Evolutionary conservation across 2,113 vertebrate genomes (phyloP).

Genomic region (Upupa epops): DNA sequence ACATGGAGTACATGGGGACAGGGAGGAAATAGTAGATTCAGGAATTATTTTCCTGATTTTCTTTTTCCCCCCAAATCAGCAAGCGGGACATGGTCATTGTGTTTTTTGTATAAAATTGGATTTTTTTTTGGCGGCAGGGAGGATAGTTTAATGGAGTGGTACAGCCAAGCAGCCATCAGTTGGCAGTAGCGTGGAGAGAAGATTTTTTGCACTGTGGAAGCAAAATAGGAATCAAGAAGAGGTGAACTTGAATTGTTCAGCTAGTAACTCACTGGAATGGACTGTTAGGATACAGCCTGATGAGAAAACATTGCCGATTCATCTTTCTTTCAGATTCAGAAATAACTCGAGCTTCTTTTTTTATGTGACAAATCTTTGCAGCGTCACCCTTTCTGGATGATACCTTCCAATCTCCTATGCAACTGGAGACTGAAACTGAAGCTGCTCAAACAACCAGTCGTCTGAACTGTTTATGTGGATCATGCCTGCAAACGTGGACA

Average conservation of each 20-base stretch:
- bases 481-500: not conserved
- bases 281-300: constrained; percentile 52
- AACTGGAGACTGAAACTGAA: constrained; percentile 54
- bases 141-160: not conserved
- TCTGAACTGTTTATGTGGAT: constrained; percentile 38
- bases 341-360: constrained; percentile 35
- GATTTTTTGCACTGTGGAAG: constrained; percentile 4
- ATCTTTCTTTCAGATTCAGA: constrained; percentile 15
- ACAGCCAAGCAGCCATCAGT: constrained; percentile 30
- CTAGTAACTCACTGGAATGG: not conserved
- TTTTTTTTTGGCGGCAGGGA: not conserved
- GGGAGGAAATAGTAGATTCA: constrained; percentile 1
- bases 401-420: constrained; percentile 1
- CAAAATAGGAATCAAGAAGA: constrained; percentile 5
- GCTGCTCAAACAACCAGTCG: constrained; percentile 38
- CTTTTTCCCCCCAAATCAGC: not conserved
- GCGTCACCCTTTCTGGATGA: not conserved
- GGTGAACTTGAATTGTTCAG: not conserved
- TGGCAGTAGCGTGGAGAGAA: not conserved
- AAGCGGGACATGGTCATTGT: not conserved
- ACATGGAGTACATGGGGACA: constrained; percentile 35
- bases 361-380: constrained; percentile 39
- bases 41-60: not conserved
- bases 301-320: not conserved
- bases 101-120: constrained; percentile 19